phyloP scores from a whole-genome alignment of 2,797 vertebrate species.

The Mallotus villosus region DNA sequence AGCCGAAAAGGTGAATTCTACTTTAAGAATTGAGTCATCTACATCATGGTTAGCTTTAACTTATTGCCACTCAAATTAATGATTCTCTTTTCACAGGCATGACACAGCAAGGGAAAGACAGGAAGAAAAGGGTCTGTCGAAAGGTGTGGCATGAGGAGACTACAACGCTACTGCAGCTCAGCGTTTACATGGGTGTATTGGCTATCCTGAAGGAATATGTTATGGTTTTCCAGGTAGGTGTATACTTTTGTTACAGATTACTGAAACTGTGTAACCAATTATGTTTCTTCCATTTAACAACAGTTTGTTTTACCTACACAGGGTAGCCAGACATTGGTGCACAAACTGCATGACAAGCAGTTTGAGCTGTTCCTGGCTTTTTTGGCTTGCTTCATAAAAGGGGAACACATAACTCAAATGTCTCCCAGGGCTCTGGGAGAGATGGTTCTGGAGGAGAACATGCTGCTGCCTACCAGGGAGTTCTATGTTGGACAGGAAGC shows the following conservation, averaged over 20 bases:
- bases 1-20: slow-evolving; percentile 15
- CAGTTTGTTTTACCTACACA: slow-evolving; percentile 3
- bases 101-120: slow-evolving; percentile 15
- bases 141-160: slow-evolving; percentile 37
- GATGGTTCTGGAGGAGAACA: too few species aligned
- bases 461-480: slow-evolving; percentile 11
- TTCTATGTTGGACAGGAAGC: slow-evolving; percentile 11
- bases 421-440: slow-evolving; percentile 31
- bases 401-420: slow-evolving; percentile 21
- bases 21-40: too few species aligned
- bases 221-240: slow-evolving; percentile 27
- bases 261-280: too few species aligned
- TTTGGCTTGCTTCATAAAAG: slow-evolving; percentile 34
- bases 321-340: slow-evolving; percentile 39
- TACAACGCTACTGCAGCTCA: slow-evolving; percentile 21
- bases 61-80: too few species aligned
- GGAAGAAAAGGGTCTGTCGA: slow-evolving; percentile 20
- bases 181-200: slow-evolving; percentile 15
- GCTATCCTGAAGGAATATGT: too few species aligned
- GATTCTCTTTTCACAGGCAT: slow-evolving; percentile 12
- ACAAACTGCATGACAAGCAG: slow-evolving; percentile 31
- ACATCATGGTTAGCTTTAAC: too few species aligned
- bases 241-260: slow-evolving; percentile 3
- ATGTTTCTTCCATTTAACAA: slow-evolving; percentile 16
- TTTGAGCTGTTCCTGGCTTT: slow-evolving; percentile 37